phyloP scores from a whole-genome alignment of 2,888 invertebrate genomes.

The Plebejus argus region DNA sequence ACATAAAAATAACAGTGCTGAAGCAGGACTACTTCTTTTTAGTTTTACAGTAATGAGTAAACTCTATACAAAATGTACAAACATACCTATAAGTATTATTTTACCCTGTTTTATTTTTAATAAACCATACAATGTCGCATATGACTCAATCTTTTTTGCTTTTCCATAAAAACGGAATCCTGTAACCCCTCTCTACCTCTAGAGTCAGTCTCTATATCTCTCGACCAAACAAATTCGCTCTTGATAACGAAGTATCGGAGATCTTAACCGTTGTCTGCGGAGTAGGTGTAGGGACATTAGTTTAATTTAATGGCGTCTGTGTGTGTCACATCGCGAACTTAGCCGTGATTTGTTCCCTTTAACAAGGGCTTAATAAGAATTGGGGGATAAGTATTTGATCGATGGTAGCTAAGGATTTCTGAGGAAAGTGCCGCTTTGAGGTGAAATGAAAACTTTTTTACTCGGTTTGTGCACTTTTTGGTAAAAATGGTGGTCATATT shows the following conservation, averaged over 20 bases:
- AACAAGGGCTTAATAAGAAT: conserved; percentile 54
- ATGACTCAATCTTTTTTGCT: no score
- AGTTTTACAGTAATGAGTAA: no score
- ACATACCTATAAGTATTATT: no score
- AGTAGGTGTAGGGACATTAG: conserved; percentile 70
- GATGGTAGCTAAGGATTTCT: conserved; percentile 15
- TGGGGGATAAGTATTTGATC: conserved; percentile 31
- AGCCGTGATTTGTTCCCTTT: conserved; percentile 73
- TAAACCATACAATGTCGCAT: no score
- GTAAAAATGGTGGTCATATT: background rate
- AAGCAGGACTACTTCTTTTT: no score
- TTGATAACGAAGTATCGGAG: conserved; percentile 24
- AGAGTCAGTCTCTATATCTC: conserved; percentile 8
- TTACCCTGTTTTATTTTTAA: no score
- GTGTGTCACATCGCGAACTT: conserved; percentile 75
- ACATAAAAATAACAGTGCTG: no score
- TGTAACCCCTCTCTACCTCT: background rate
- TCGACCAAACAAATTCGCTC: background rate
- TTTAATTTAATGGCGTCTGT: conserved; percentile 81
- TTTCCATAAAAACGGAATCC: background rate
- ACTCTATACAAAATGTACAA: no score
- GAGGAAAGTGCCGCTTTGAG: background rate
- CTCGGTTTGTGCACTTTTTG: background rate
- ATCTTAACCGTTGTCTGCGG: conserved; percentile 48
- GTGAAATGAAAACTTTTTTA: background rate